A percentile compares a stretch with the other conserved stretches of the same genome.
Evolutionary conservation across 2,797 vertebrate species (phyloP).

Genomic region (Apodemus agrarius): DNA sequence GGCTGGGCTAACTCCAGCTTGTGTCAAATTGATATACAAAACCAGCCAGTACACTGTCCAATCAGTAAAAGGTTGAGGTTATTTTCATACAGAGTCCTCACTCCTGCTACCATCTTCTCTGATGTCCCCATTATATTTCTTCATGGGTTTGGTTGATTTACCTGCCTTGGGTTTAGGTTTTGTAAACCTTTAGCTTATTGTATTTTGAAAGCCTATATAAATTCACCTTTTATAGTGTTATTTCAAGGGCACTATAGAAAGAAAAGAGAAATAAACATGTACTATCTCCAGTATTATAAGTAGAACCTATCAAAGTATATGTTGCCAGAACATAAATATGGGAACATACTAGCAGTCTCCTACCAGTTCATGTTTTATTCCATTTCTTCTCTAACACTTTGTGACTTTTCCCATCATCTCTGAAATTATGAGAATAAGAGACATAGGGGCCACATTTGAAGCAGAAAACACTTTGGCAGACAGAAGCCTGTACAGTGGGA

Average conservation of each 20-base stretch:
- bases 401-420: slow-evolving; percentile 3
- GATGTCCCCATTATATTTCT: background rate
- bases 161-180: slow-evolving; percentile 26
- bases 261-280: slow-evolving; percentile 18
- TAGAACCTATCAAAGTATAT: slow-evolving; percentile 46
- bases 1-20: background rate
- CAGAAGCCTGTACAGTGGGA: background rate
- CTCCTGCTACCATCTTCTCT: background rate
- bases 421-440: slow-evolving; percentile 31
- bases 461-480: background rate
- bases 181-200: slow-evolving; percentile 54
- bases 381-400: slow-evolving; percentile 32
- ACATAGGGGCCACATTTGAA: background rate
- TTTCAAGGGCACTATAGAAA: slow-evolving; percentile 56
- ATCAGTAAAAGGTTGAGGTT: background rate
- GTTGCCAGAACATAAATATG: slow-evolving; percentile 41
- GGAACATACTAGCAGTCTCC: background rate
- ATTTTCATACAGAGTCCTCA: background rate
- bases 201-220: background rate
- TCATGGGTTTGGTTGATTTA: slow-evolving; percentile 20
- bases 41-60: background rate
- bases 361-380: background rate
- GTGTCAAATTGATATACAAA: background rate
- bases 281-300: background rate
- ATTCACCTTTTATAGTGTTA: slow-evolving; percentile 42